Base-by-base conservation (phyloP, 53 echinoderm and acorn worm species). In the Zoroaster sp. region DNA sequence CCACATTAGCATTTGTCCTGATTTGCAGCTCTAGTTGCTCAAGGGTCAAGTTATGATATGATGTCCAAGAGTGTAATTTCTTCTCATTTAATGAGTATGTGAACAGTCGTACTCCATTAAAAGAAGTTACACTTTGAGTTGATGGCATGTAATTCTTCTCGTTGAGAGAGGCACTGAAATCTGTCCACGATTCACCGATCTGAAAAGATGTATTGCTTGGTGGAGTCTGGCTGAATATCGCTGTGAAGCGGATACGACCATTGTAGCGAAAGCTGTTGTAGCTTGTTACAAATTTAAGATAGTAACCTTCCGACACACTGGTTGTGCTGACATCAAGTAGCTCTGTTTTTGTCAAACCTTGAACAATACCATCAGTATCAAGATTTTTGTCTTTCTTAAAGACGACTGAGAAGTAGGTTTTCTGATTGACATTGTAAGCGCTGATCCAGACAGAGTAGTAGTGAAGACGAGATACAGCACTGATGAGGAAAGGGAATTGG, bases 401-500 rank as follows among this genome's bases (percentile, higher is more conserved):
- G 14, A 94, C 83, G 21, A 89, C 78, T 30, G 90, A 88, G 32
- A 99, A 74, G 74, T 77, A 89, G 15, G 94, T 92, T 71, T 94
- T 93, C 7, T 68, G 79, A 21, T 90, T 43, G 25, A 92, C 70
- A 40, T 69, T 52, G 81, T 91, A 96, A 3, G 92, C 83, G 68
- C 80, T 91, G 18, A 99, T 99, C 96, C 96, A 99, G 21, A 67
- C 72, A 3, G 99, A 96, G 67, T 81, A 49, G 73, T 83, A 94
- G 21, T 43, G 42, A 4, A 63, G 79, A 25, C 79, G 73, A 12
- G 88, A 63, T 10, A 93, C 71, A 13, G 93, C 96, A 75, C 73
- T 78, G 52, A 82, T 66, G 35, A 94, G 77, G 21, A 92, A 69
- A 44, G 82, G 83, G 23, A 99, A 93, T 15, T 90, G 88, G 33